Percentiles rank a stretch among this genome's conserved stretches.
These are phyloP conservation scores for Dasysyrphus tricinctus DNA, from an alignment of 2,888 invertebrate genomes.

Conservation along the genomic window DNA sequence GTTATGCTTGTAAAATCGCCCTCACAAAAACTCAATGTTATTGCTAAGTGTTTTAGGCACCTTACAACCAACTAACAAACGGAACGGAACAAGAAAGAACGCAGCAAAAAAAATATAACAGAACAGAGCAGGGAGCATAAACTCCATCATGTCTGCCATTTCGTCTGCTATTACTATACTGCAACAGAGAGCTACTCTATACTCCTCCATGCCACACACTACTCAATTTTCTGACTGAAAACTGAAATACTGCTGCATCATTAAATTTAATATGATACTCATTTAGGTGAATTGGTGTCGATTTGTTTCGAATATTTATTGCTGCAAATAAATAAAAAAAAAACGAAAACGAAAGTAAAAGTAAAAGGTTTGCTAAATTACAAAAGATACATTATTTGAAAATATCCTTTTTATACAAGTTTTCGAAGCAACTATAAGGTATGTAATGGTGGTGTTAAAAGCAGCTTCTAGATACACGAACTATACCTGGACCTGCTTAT, in stretches of 20 bases:
- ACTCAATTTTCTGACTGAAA: constrained; percentile 79
- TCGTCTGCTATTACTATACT: constrained; percentile 63
- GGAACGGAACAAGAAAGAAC: constrained; percentile 54
- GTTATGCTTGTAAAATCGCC: constrained; percentile 18
- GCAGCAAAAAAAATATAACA: constrained; percentile 19
- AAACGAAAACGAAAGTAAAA: constrained; percentile 60
- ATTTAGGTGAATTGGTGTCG: constrained; percentile 84
- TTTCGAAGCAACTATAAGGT: not conserved
- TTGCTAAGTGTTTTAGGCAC: constrained; percentile 73
- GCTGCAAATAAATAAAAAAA: constrained; percentile 79
- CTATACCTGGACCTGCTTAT: not conserved
- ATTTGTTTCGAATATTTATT: constrained; percentile 84
- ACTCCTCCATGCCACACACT: constrained; percentile 60
- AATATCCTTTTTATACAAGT: constrained; percentile 28
- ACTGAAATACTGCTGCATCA: constrained; percentile 84
- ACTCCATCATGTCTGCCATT: constrained; percentile 75
- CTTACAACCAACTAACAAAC: constrained; percentile 67
- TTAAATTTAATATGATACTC: constrained; percentile 84
- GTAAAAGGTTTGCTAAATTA: constrained; percentile 59
- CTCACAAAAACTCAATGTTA: constrained; percentile 56
- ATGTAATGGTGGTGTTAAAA: not conserved
- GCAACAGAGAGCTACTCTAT: constrained; percentile 37
- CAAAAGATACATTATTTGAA: constrained; percentile 51
- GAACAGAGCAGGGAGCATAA: constrained; percentile 31
- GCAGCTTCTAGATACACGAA: not conserved